These are phyloP conservation scores for Dendronephthya gigantea DNA, from an alignment of 64 coral and sea anemone species.

Conservation along the genomic window DNA sequence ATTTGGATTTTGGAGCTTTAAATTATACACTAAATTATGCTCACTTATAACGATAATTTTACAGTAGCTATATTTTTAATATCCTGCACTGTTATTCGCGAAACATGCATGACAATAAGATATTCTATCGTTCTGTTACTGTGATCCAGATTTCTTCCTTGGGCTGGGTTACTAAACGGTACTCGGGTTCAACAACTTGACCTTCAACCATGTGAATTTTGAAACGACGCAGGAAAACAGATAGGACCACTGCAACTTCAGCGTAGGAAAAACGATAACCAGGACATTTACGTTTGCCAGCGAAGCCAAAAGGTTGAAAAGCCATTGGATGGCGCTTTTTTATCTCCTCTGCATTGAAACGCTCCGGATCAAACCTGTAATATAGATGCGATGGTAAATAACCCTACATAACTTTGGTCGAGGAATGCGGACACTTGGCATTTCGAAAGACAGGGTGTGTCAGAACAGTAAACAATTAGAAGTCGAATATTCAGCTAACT, in stretches of 20 bases:
- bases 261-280: slow-evolving; percentile 74
- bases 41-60: too few species aligned
- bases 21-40: too few species aligned
- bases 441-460: too few species aligned
- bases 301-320: slow-evolving; percentile 87
- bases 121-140: slow-evolving; percentile 56
- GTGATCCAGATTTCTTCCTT: slow-evolving; percentile 83
- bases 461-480: too few species aligned
- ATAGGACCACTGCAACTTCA: slow-evolving; percentile 68
- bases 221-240: slow-evolving; percentile 64
- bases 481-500: too few species aligned
- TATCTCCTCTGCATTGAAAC: slow-evolving; percentile 55
- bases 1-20: too few species aligned
- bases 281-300: slow-evolving; percentile 84
- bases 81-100: too few species aligned
- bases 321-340: slow-evolving; percentile 59
- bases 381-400: neutral
- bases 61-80: too few species aligned
- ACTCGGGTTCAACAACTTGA: slow-evolving; percentile 63
- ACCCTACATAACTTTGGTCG: too few species aligned
- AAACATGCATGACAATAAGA: too few species aligned
- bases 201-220: slow-evolving; percentile 73
- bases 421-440: too few species aligned
- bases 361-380: slow-evolving; percentile 91
- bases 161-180: slow-evolving; percentile 64